These are phyloP conservation scores for Amphipoea oculea DNA, from an alignment of 2,888 invertebrate species.

Conservation along the genomic window DNA sequence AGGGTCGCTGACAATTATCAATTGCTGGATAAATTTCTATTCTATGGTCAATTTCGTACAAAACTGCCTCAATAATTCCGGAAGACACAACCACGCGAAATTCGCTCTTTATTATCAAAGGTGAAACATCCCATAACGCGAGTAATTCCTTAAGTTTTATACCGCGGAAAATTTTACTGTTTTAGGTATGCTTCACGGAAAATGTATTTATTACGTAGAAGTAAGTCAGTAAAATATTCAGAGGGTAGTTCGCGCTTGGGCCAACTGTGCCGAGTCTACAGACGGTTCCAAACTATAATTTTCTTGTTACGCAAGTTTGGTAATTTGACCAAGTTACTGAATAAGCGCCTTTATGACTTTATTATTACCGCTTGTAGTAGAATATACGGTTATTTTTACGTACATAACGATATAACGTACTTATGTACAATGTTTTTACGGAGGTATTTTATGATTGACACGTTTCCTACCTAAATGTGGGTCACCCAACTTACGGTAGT, in stretches of 20 bases:
- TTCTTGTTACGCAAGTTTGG: conserved; percentile 50
- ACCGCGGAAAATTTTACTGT: conserved; percentile 28
- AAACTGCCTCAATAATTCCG: background rate
- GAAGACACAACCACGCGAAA: conserved; percentile 9
- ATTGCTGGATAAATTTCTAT: background rate
- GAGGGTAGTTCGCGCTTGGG: conserved; percentile 33
- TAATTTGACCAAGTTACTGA: conserved; percentile 44
- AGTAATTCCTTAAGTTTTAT: conserved; percentile 37
- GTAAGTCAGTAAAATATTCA: conserved; percentile 58
- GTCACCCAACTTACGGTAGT: conserved; percentile 60
- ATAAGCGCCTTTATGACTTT: conserved; percentile 38
- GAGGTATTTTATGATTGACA: conserved; percentile 71
- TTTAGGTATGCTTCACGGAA: conserved; percentile 16
- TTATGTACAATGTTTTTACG: background rate
- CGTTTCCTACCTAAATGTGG: conserved; percentile 64
- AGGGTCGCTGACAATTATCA: background rate
- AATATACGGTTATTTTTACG: conserved; percentile 50
- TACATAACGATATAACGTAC: background rate
- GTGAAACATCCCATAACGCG: conserved; percentile 22
- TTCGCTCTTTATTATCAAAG: conserved; percentile 41
- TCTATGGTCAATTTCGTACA: background rate
- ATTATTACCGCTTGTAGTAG: conserved; percentile 28
- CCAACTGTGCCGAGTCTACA: conserved; percentile 30
- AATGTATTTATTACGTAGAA: conserved; percentile 39
- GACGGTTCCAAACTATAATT: conserved; percentile 44